Evolutionary conservation across 2,888 invertebrate genomes (phyloP), one percentile per base, ranked within the genome.

Genomic region (Agonopterix arenella): DNA sequence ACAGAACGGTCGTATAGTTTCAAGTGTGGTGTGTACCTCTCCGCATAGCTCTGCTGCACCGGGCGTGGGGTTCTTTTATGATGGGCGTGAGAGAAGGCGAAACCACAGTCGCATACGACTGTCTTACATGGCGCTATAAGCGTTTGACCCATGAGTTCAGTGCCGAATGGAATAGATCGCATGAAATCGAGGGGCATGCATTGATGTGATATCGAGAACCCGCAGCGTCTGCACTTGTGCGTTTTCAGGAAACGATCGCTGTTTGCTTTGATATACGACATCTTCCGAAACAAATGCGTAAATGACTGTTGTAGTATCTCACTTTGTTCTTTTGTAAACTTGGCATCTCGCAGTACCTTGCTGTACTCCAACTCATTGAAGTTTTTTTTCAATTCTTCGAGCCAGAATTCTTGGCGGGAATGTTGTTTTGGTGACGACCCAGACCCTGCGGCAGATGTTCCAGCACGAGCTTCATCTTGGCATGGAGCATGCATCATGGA

Each of bases 181-280:
- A 11, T 16, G 44, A 44, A 16, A 16, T 11, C 13, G 1, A 5
- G 8, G 44, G 44, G 16, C 16, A 44, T 10, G 16, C 44, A 40
- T 13, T 41, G 41, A 41, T 41, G 41, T 7, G 41, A n/a, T 41
- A 41, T 41, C 41, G 41, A 41, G n/a, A 41, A 46, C 40, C 8
- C 13, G 16, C 46, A 46, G 11, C 13, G n/a, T 47, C 13, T 10
- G 42, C 47, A 47, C 41, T 28, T 47, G 42, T 47, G 47, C 18
- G 42, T 47, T 47, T 47, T 47, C 47, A 41, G 16, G 28, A 47
- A 42, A 13, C 47, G 41, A 42, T 47, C 42, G 28, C 47, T 40
- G 42, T 42, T 47, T 42, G 11, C 42, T 36, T 10, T 11, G 11
- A 47, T 42, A 42, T n/a, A 18, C 8, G 46, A 38, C 13, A 38